These are phyloP conservation scores for Drosophila helvetica DNA, from an alignment of 2,888 invertebrate genomes.

Conservation along the genomic window DNA sequence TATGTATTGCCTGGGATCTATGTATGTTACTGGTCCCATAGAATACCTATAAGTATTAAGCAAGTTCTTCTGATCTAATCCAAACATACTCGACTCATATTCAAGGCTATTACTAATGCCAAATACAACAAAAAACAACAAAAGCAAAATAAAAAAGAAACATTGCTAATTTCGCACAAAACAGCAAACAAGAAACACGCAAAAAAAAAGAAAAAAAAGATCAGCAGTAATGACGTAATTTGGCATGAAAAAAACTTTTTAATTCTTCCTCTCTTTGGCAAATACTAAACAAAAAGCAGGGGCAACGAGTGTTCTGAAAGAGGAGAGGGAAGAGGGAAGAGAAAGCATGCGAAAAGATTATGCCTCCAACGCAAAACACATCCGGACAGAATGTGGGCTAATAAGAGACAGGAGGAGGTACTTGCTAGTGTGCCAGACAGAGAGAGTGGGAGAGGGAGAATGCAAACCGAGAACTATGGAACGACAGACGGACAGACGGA, in stretches of 20 bases:
- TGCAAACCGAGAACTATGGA: slow-evolving; percentile 2
- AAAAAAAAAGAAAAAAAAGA: slow-evolving; percentile 20
- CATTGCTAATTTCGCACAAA: slow-evolving; percentile 34
- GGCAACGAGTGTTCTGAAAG: background rate
- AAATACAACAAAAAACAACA: slow-evolving; percentile 1
- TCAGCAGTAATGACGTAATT: slow-evolving; percentile 67
- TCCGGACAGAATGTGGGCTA: slow-evolving; percentile 69
- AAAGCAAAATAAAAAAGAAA: slow-evolving; percentile 21
- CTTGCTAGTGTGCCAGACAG: slow-evolving; percentile 1
- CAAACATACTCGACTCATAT: slow-evolving; percentile 5
- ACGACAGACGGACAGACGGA: slow-evolving; percentile 21
- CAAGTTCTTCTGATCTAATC: slow-evolving; percentile 32
- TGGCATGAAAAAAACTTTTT: slow-evolving; percentile 61
- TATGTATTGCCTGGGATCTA: too few species aligned
- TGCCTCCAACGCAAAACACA: slow-evolving; percentile 61
- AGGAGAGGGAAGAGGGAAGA: slow-evolving; percentile 5
- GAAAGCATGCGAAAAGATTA: slow-evolving; percentile 12
- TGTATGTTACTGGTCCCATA: too few species aligned
- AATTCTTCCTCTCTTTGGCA: slow-evolving; percentile 52
- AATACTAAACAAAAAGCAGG: slow-evolving; percentile 3
- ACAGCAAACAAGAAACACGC: slow-evolving; percentile 8
- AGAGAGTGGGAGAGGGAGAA: slow-evolving; percentile 16
- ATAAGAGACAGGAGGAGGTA: slow-evolving; percentile 51
- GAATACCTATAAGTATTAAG: too few species aligned
- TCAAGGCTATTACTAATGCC: slow-evolving; percentile 9